Conservation (phyloP, 2,113 vertebrate species). For the Telmatochromis sp. region DNA sequence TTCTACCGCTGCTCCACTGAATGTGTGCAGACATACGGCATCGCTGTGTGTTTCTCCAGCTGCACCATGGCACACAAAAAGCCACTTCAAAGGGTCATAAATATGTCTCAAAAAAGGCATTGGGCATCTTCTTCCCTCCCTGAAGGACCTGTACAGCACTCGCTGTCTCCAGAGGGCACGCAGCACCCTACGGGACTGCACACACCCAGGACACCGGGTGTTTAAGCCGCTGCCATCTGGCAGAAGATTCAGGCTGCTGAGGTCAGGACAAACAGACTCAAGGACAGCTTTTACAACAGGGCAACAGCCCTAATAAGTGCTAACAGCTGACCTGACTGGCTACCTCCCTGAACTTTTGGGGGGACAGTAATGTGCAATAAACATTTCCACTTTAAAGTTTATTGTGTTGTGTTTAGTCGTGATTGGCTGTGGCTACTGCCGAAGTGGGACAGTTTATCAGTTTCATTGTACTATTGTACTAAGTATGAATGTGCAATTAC, state of each 20-base stretch:
- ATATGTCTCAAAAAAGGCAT: neutral
- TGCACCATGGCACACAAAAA: neutral
- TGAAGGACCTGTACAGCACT: neutral
- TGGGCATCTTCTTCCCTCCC: neutral
- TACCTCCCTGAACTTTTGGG: neutral
- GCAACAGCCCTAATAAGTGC: neutral
- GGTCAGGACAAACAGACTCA: neutral
- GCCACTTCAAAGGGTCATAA: neutral
- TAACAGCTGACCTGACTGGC: neutral
- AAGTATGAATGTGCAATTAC: neutral
- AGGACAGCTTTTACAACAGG: neutral
- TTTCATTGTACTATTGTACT: neutral
- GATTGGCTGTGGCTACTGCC: neutral
- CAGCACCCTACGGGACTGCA: neutral
- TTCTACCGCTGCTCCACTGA: neutral
- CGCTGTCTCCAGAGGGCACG: neutral
- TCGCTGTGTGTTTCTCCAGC: neutral
- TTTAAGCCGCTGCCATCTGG: neutral
- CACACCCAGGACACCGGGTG: neutral
- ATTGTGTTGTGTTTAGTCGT: neutral
- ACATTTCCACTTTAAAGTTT: neutral
- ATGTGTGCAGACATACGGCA: neutral
- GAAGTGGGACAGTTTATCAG: neutral
- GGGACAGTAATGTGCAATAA: neutral
- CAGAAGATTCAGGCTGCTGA: neutral